Percentiles rank a stretch among this genome's conserved stretches.
These are phyloP conservation scores for Nomada lathburiana DNA, from an alignment of 2,888 invertebrate species.

Conservation along the genomic window DNA sequence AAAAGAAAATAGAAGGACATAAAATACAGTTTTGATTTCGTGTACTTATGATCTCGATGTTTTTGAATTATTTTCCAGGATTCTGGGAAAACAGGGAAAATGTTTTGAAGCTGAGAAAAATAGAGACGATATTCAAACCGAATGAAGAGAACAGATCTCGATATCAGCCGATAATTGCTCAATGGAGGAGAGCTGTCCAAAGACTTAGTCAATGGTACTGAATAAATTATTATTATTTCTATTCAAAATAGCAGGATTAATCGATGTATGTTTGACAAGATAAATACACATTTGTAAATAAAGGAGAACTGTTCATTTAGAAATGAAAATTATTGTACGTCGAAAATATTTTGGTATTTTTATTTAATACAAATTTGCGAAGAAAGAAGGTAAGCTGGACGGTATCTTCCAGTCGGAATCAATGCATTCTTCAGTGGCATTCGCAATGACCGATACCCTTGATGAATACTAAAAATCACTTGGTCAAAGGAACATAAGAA, in stretches of 20 bases:
- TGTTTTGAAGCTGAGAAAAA: conserved; percentile 86
- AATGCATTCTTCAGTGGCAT: not conserved
- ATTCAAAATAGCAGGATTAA: not conserved
- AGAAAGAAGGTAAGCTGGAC: no score
- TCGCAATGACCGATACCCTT: not conserved
- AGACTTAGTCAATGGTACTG: conserved; percentile 87
- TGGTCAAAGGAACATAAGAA: conserved; percentile 34
- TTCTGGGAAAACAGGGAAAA: conserved; percentile 91
- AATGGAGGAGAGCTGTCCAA: conserved; percentile 87
- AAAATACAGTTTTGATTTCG: no score
- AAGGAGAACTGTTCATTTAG: no score
- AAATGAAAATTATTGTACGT: no score
- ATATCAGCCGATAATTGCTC: conserved; percentile 80
- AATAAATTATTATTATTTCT: conserved; percentile 36
- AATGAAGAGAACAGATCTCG: conserved; percentile 76
- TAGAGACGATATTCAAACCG: conserved; percentile 88
- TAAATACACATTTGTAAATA: no score
- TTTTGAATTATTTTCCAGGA: conserved; percentile 84
- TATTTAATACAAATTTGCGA: not conserved
- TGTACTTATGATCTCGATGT: not conserved
- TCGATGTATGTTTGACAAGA: not conserved
- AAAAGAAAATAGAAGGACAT: no score
- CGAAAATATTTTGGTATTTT: no score
- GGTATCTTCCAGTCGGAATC: not conserved
- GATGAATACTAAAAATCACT: not conserved